Percentiles rank a stretch among this genome's conserved stretches.
phyloP scores from a whole-genome alignment of 2,113 vertebrate species.

The Cynocephalus volans region DNA sequence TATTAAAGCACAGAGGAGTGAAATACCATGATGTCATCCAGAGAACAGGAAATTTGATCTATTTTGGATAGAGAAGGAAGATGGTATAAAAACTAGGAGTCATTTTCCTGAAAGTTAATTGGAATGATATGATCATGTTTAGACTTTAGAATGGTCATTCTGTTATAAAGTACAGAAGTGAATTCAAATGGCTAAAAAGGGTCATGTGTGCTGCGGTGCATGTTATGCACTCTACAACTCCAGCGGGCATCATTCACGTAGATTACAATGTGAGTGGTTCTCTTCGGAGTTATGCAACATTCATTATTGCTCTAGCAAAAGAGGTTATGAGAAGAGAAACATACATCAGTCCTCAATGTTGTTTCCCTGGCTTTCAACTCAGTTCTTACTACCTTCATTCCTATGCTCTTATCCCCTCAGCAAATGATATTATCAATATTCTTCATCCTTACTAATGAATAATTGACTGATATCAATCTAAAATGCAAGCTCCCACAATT shows the following conservation, averaged over 20 bases:
- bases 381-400: not conserved
- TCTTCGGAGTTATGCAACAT: not conserved
- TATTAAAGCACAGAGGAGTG: not conserved
- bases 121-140: not conserved
- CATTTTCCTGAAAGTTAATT: not conserved
- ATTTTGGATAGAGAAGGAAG: not conserved
- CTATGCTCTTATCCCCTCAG: not conserved
- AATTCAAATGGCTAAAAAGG: not conserved
- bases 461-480: not conserved
- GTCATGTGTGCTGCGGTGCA: fast-evolving
- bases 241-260: no score
- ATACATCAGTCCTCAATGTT: fast-evolving
- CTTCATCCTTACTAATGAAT: not conserved
- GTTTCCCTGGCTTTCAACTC: not conserved
- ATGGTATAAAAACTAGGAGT: not conserved
- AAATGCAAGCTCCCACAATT: not conserved
- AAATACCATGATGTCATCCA: not conserved
- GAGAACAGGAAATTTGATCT: not conserved
- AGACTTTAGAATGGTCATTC: not conserved
- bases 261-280: not conserved
- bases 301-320: not conserved
- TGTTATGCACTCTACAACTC: not conserved
- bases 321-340: not conserved
- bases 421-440: not conserved
- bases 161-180: not conserved